Percentiles rank a stretch among this genome's conserved stretches.
phyloP scores from a whole-genome alignment of 2,113 vertebrate species.

The Tyrannus savana region DNA sequence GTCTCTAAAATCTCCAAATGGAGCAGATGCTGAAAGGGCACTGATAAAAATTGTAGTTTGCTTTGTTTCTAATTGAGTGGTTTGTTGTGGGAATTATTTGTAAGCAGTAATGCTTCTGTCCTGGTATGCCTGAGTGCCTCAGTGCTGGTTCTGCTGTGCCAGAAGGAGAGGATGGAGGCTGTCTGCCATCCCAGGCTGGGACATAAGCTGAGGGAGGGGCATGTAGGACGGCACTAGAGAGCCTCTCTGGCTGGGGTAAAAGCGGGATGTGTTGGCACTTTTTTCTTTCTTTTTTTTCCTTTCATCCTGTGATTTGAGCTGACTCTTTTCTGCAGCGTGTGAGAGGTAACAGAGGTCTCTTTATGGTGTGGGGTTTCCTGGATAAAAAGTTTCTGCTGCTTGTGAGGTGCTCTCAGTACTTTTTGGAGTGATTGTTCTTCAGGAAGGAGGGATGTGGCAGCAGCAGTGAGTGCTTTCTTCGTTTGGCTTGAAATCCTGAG shows the following conservation, averaged over 20 bases:
- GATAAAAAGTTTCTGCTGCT: background rate
- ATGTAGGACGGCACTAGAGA: background rate
- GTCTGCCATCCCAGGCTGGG: background rate
- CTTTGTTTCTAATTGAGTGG: background rate
- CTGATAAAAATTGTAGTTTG: background rate
- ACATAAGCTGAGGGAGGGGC: background rate
- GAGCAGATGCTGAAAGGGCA: background rate
- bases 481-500: background rate
- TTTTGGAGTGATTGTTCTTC: background rate
- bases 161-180: background rate
- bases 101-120: background rate
- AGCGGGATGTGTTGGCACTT: background rate
- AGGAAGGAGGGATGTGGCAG: background rate
- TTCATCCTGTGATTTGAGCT: background rate
- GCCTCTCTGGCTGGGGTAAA: background rate
- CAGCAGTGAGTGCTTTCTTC: background rate
- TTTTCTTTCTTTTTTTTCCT: background rate
- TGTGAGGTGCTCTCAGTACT: accelerated
- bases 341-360: constrained; percentile 12
- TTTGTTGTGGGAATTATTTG: background rate
- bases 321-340: background rate
- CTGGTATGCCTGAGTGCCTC: background rate
- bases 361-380: background rate
- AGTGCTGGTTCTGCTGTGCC: accelerated
- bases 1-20: background rate